Percentiles rank a stretch among this genome's conserved stretches.
phyloP scores from a whole-genome alignment of 2,888 invertebrate genomes.

The Euproctis similis region DNA sequence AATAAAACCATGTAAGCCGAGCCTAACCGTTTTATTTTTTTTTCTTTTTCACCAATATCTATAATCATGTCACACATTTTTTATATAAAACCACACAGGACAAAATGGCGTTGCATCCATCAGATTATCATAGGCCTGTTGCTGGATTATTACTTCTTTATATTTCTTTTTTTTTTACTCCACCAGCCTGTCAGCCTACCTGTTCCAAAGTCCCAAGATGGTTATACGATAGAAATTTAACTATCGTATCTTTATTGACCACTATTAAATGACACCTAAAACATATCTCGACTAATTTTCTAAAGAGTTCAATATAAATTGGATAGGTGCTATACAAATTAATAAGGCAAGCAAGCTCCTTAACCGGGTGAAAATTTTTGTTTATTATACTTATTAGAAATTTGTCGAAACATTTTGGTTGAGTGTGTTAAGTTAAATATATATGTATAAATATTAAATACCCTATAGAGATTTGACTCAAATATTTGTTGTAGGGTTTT shows the following conservation, averaged over 20 bases:
- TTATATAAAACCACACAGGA: constrained; percentile 71
- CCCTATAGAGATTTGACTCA: too few species aligned
- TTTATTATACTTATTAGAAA: constrained; percentile 73
- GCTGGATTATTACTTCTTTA: constrained; percentile 72
- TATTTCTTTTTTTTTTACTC: constrained; percentile 55
- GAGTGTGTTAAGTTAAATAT: constrained; percentile 62
- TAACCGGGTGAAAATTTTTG: constrained; percentile 70
- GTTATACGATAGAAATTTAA: constrained; percentile 49
- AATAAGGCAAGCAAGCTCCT: constrained; percentile 71
- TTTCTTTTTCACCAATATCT: constrained; percentile 55
- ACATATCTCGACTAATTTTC: background rate
- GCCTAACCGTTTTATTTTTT: constrained; percentile 44
- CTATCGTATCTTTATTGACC: constrained; percentile 42
- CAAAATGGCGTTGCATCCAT: constrained; percentile 75
- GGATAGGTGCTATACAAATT: constrained; percentile 54
- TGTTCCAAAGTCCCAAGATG: constrained; percentile 56
- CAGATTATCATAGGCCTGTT: constrained; percentile 71
- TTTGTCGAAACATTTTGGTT: constrained; percentile 67
- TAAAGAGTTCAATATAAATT: constrained; percentile 21
- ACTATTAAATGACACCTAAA: constrained; percentile 29
- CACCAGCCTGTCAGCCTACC: too few species aligned
- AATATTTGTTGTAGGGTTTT: constrained; percentile 57
- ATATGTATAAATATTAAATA: too few species aligned
- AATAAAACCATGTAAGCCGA: constrained; percentile 35
- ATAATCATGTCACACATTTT: constrained; percentile 75